Base-by-base conservation (phyloP, 2,888 invertebrate species). In the Dicyrtomina minuta region DNA sequence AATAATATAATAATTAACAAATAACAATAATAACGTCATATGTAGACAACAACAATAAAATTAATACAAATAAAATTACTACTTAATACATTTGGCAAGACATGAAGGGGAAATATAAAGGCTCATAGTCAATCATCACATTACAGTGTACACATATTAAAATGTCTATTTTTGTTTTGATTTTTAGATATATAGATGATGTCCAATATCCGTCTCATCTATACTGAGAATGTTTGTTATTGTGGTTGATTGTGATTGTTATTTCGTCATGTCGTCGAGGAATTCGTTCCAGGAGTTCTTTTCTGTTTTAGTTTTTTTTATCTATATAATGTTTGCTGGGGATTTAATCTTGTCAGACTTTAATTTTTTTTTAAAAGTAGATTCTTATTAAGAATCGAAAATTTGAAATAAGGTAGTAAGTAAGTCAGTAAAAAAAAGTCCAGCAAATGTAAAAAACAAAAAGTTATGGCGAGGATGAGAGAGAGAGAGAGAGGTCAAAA, bases 1-100 rank as follows among this genome's bases (percentile, higher is more conserved):
- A 20, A 41, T 55, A 33, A 61, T 24, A 61, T 22, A 56, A 41
- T 26, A 53, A 24, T 65, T 39, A 41, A 55, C 46, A 49, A 33
- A 58, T 39, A 58, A 65, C 55, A 65, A 66, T 60, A 60, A 68
- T 60, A 60, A 67, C 20, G 55, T 53, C 60, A 60, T 58, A 43
- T 59, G 27, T 26, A 15, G 27, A 64, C 17, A 66, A 66, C 55
- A 62, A 46, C 27, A 44, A 60, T 44, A 62, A 49, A 62, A 62
- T 41, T 39, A 55, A 55, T 66, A 66, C 39, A 41, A 66, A 66
- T 41, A 65, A 41, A 33, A 26, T 46, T 27, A 64, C n/a, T 68
- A 68, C 44, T 68, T 68, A 71, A 71, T 68, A 71, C 71, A 72
- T 72, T 72, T 72, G 71, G 71, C 71, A 72, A 72, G 71, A 69